These are phyloP conservation scores for Lasaia peninsularis DNA, from an alignment of 1,140 invertebrate genomes.

Conservation along the genomic window DNA sequence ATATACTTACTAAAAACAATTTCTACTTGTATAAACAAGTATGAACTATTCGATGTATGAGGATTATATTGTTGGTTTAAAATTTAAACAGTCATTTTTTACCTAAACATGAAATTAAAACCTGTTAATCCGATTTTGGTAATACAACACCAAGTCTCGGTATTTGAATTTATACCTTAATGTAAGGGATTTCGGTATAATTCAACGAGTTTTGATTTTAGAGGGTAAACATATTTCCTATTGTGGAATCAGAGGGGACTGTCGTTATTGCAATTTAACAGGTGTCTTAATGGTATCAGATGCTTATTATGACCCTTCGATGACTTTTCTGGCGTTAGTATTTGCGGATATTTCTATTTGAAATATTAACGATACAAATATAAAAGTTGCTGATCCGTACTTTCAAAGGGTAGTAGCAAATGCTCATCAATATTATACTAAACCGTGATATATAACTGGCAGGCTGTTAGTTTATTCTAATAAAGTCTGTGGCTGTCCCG, in stretches of 20 bases:
- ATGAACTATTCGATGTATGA: neutral
- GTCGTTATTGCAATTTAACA: neutral
- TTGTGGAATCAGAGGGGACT: neutral
- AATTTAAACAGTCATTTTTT: constrained; percentile 1
- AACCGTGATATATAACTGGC: too few species aligned
- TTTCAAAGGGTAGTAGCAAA: too few species aligned
- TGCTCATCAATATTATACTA: too few species aligned
- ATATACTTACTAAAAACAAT: too few species aligned
- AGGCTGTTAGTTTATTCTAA: too few species aligned
- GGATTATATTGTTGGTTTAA: neutral
- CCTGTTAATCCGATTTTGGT: neutral
- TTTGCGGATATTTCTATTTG: neutral
- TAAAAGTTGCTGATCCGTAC: too few species aligned
- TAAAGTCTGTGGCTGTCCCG: too few species aligned
- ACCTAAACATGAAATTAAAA: constrained; percentile 4
- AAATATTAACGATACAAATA: neutral
- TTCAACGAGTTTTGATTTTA: neutral
- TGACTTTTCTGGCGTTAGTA: neutral
- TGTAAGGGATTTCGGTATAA: neutral
- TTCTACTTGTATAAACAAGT: too few species aligned
- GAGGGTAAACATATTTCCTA: neutral
- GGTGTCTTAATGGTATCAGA: neutral
- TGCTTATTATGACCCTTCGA: constrained; percentile 1
- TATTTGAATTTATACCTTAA: neutral
- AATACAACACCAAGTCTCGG: neutral